Evolutionary conservation across 2,888 invertebrate species (phyloP).

Genomic region (Invenusta paracnida): DNA sequence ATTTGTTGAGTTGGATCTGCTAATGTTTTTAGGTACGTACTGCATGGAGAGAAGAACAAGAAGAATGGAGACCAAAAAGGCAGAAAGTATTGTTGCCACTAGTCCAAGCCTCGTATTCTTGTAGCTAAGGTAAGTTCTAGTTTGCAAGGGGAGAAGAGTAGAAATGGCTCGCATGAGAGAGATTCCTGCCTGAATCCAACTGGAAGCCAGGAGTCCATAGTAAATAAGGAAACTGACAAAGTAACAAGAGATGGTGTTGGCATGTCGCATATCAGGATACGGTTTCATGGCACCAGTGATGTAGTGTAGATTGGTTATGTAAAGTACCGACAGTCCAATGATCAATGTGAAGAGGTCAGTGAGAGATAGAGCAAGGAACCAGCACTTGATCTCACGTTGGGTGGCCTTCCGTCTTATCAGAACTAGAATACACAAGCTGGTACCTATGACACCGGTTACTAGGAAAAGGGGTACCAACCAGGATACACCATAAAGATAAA

Average conservation of each 20-base stretch:
- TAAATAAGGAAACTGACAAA: background rate
- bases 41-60: slow-evolving; percentile 33
- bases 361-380: slow-evolving; percentile 36
- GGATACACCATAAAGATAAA: slow-evolving; percentile 34
- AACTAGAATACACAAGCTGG: slow-evolving; percentile 35
- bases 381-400: slow-evolving; percentile 36
- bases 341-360: slow-evolving; percentile 36
- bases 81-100: background rate
- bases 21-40: slow-evolving; percentile 4
- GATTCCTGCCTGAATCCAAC: slow-evolving; percentile 40
- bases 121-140: slow-evolving; percentile 17
- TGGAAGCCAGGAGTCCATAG: slow-evolving; percentile 33
- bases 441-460: slow-evolving; percentile 28
- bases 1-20: background rate
- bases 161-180: slow-evolving; percentile 31
- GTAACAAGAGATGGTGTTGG: background rate
- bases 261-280: background rate
- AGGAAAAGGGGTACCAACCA: slow-evolving; percentile 37
- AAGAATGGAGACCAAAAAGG: slow-evolving; percentile 20
- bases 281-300: background rate
- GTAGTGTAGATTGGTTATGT: slow-evolving; percentile 10
- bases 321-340: slow-evolving; percentile 32
- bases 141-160: slow-evolving; percentile 26
- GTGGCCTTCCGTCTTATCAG: slow-evolving; percentile 27
- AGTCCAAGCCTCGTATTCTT: slow-evolving; percentile 11